A percentile compares a stretch with the other conserved stretches of the same genome.
These are phyloP conservation scores for Menura novaehollandiae DNA, from an alignment of 2,113 vertebrate genomes.

Conservation along the genomic window DNA sequence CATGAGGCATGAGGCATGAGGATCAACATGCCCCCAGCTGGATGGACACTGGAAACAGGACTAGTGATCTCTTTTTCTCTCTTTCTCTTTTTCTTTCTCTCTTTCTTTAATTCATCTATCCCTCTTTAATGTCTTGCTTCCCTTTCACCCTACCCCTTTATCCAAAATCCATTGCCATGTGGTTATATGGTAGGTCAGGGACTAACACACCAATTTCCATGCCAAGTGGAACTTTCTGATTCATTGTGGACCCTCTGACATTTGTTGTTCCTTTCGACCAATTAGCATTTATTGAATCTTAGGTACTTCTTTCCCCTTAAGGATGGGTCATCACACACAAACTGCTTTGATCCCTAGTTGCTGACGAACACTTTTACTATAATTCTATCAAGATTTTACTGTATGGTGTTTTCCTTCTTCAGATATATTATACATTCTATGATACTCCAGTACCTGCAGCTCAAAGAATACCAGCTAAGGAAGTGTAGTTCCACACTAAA, in stretches of 20 bases:
- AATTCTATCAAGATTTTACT: neutral
- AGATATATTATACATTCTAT: neutral
- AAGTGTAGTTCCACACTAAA: neutral
- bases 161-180: neutral
- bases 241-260: neutral
- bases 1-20: too few species aligned
- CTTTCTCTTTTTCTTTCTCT: neutral
- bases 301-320: neutral
- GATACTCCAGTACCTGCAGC: neutral
- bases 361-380: neutral
- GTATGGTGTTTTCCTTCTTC: neutral
- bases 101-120: neutral
- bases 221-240: neutral
- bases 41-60: neutral
- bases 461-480: neutral
- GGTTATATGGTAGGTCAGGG: neutral
- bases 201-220: neutral
- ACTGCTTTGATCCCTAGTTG: neutral
- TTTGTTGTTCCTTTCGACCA: neutral
- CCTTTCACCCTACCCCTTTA: neutral
- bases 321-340: neutral
- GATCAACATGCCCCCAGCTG: neutral
- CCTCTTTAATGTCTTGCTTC: neutral
- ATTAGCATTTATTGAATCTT: neutral
- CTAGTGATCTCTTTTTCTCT: neutral